Conservation (phyloP, 2,888 invertebrate genomes). For the Oscheius myriophilus region DNA sequence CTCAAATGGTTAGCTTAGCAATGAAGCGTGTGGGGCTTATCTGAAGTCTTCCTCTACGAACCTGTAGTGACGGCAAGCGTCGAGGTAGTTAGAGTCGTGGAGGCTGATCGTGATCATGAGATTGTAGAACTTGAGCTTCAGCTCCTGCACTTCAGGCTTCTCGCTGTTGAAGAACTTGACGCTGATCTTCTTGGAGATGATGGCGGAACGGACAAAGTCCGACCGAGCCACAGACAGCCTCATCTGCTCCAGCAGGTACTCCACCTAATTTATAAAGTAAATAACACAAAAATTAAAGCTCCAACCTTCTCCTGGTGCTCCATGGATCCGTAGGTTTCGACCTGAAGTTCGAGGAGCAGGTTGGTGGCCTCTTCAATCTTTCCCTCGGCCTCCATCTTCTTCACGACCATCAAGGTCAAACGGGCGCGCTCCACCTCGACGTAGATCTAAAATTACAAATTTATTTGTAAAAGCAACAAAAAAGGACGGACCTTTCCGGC, state of each 20-base stretch:
- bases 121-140: conserved; percentile 81
- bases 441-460: conserved; percentile 79
- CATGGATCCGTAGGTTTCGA: conserved; percentile 99
- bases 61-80: conserved; percentile 90
- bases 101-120: conserved; percentile 95
- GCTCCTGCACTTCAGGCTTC: conserved; percentile 72
- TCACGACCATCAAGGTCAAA: conserved; percentile 81
- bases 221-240: conserved; percentile 91
- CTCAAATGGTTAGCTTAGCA: no score
- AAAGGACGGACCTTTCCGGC: conserved; percentile 82
- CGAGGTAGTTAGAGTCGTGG: conserved; percentile 89
- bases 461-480: no score
- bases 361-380: conserved; percentile 85
- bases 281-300: neutral
- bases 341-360: conserved; percentile 93
- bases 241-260: conserved; percentile 97
- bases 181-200: conserved; percentile 97
- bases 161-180: conserved; percentile 88
- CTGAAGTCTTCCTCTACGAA: no score
- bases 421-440: conserved; percentile 99
- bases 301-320: conserved; percentile 87
- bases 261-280: conserved; percentile 75
- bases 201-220: conserved; percentile 95
- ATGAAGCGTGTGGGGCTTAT: no score
- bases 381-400: conserved; percentile 75